Percentiles rank a stretch among this genome's conserved stretches.
These are phyloP conservation scores for Pristionchus pacificus DNA, from an alignment of 1,140 invertebrate genomes.

Conservation along the genomic window DNA sequence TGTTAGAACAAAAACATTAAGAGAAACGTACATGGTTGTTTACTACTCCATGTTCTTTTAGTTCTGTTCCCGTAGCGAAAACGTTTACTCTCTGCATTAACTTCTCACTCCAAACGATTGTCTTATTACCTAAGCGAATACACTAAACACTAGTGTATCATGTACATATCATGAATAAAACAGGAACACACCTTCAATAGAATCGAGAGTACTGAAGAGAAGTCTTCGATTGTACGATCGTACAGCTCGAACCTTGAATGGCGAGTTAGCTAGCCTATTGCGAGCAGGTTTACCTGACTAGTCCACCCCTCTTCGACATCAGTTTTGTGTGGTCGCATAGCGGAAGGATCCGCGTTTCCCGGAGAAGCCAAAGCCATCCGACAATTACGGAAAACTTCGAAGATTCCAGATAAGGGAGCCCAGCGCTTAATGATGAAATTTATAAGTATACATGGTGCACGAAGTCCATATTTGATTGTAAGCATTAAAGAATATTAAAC, in stretches of 20 bases:
- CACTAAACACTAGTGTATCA: not conserved
- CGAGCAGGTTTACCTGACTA: not conserved
- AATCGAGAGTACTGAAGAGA: conserved; percentile 17
- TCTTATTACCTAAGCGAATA: conserved; percentile 9
- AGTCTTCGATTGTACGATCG: conserved; percentile 8
- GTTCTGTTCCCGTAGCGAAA: conserved; percentile 4
- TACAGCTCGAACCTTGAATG: not conserved
- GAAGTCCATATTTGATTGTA: no score
- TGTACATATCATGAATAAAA: not conserved
- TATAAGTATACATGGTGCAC: no score
- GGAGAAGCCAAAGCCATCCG: no score
- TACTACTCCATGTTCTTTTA: not conserved
- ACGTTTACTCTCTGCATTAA: conserved; percentile 25
- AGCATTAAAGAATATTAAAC: no score
- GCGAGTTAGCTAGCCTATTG: not conserved
- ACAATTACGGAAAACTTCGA: no score
- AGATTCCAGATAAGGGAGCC: no score
- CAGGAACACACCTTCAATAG: conserved; percentile 9
- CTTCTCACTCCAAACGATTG: conserved; percentile 22
- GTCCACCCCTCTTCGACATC: not conserved
- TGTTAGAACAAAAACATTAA: not conserved
- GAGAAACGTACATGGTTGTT: not conserved
- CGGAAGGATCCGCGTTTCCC: no score
- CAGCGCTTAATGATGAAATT: no score
- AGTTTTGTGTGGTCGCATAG: not conserved